Base-by-base conservation (phyloP, 2,113 vertebrate genomes). In the Nestor notabilis region DNA sequence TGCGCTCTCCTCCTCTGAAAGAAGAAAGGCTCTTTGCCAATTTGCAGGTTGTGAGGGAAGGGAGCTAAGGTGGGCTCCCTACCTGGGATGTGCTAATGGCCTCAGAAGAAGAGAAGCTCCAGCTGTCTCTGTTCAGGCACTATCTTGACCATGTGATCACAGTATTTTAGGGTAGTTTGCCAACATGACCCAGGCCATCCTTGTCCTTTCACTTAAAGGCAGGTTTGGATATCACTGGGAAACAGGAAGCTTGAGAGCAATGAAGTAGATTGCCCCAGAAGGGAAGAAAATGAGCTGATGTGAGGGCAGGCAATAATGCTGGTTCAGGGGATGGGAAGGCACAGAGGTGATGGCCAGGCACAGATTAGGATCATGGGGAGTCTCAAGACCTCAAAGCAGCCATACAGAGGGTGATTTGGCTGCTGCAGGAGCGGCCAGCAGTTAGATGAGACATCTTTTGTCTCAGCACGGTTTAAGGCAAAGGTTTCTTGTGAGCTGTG, bases 281-380 rank as follows among this genome's bases (percentile, higher is more conserved):
- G 37, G 15, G 31, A 17, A 39, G 43, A 44, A 58, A 50, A 39
- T 7, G 53, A 68, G 39, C 28, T 61, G 29, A 3, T 13, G 18
- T 19, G 7, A 21, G 56, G 31, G 37, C 20, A 11, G 37, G 49
- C 13, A 17, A 2, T 9, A 1, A 9, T 0, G 1, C 7, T 0
- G 14, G 66, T 11, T 33, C 13, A n/a, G 61, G 35, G 44, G 49
- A 24, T 0, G 1, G n/a, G 55, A n/a, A 35, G 55, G 65, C 13
- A 14, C 39, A 21, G 70, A 43, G n/a, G 43, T 1, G 18, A 76
- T 1, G 7, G 60, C 47, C 2, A 2, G 2, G 10, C 0, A 0
- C 9, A 15, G 27, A 44, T 5, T 2, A 3, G 16, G n/a, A n/a
- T n/a, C n/a, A n/a, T n/a, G n/a, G 16, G 76, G 47, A 37, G 79